Evolutionary conservation across 2,113 vertebrate genomes (phyloP), one percentile per base, ranked within the genome.

Genomic region (Amphiprion percula): DNA sequence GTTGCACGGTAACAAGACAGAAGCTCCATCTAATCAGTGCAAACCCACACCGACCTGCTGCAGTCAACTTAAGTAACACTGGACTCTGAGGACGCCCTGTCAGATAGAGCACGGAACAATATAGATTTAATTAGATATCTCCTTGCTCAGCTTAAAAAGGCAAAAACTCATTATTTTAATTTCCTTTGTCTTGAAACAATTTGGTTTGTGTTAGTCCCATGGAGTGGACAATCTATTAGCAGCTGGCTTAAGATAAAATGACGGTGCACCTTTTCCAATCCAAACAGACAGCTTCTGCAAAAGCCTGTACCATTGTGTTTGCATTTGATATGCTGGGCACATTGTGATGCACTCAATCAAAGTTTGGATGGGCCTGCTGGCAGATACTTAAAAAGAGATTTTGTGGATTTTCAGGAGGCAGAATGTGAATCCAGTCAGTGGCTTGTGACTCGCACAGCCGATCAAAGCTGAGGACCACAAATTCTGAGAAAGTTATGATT

Each of bases 311-410:
- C 52, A 52, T 73, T 83, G 73, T 70, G 62, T 68, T 72, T 28
- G 79, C 17, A 64, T 74, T 89, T 89, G 85, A 80, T 85, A 91
- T 88, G 77, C 87, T 50, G 64, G 55, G 68, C 90, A 87, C 84
- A 90, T 73, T 74, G 77, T 63, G 85, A 86, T 63, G 73, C 80
- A 82, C 85, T 87, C 83, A 90, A 84, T 91, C 87, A 89, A 85
- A 83, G 86, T 84, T 87, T 87, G 84, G 87, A 82, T 72, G 84
- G 88, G 73, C 70, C 75, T 79, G 83, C 77, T 84, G 88, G 85
- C 89, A 87, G 70, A 84, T 80, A 79, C 84, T 90, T 77, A 81
- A 77, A 90, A 84, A 81, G 84, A 88, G 82, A 90, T 89, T 90
- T 85, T 86, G 81, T 83, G 88, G 90, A 82, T 92, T 91, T 89